Evolutionary conservation across 2,888 invertebrate genomes (phyloP).

Genomic region (Eutolmus rufibarbis): DNA sequence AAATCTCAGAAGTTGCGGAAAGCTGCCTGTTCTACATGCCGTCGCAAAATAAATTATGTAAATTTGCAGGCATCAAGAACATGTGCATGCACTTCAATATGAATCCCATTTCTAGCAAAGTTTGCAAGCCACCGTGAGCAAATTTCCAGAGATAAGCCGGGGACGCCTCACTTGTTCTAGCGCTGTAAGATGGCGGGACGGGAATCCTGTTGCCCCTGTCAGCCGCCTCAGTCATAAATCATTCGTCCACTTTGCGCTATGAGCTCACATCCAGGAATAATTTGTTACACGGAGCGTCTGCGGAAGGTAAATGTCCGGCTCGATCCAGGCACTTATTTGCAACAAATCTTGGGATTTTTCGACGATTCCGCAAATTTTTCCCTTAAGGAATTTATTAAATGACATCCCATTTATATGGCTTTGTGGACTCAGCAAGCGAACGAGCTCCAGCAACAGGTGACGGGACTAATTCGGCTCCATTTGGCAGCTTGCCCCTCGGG

Average conservation of each 20-base stretch:
- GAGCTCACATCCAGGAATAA: neutral
- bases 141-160: neutral
- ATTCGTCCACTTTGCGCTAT: neutral
- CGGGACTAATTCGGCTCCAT: neutral
- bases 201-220: neutral
- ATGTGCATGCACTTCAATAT: neutral
- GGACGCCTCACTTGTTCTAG: neutral
- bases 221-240: neutral
- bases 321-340: neutral
- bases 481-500: neutral
- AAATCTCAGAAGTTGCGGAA: neutral
- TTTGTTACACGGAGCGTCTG: neutral
- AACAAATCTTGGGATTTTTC: constrained; percentile 20
- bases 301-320: constrained; percentile 2
- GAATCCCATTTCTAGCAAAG: neutral
- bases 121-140: neutral
- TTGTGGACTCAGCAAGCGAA: neutral
- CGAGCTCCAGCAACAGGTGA: neutral
- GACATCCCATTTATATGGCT: neutral
- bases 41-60: constrained; percentile 3
- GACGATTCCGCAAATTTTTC: neutral
- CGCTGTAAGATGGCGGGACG: neutral
- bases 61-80: neutral
- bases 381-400: neutral
- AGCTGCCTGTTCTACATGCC: neutral